These are phyloP conservation scores for Lasioglossum leucozonium DNA, from an alignment of 2,888 invertebrate genomes.

Conservation along the genomic window DNA sequence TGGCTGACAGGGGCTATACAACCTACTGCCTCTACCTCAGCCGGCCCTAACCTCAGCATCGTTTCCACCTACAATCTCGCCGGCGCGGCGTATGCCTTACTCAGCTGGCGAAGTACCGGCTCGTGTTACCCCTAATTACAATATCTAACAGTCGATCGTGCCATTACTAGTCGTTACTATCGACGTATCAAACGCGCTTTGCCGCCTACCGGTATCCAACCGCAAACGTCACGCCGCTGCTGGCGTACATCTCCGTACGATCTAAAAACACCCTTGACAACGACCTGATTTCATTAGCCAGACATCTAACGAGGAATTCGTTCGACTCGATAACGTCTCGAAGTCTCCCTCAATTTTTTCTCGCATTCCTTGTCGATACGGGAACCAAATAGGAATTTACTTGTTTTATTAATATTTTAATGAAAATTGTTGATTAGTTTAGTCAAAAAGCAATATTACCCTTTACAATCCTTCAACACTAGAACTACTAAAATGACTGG, in stretches of 20 bases:
- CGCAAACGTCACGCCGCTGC: too few species aligned
- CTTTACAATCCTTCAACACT: too few species aligned
- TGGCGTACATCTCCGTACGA: neutral
- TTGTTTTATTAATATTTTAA: too few species aligned
- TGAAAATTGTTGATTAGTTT: too few species aligned
- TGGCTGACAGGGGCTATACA: constrained; percentile 80
- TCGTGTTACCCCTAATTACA: constrained; percentile 80
- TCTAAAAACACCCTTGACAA: neutral
- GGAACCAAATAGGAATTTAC: too few species aligned
- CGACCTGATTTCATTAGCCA: neutral
- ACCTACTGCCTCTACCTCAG: constrained; percentile 64
- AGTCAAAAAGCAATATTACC: too few species aligned
- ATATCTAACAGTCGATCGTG: constrained; percentile 72
- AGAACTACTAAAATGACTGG: too few species aligned
- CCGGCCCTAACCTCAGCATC: constrained; percentile 50
- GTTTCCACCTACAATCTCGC: constrained; percentile 54
- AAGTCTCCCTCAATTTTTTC: too few species aligned
- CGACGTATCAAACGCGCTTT: constrained; percentile 59
- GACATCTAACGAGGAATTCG: too few species aligned
- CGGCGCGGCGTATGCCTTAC: constrained; percentile 75
- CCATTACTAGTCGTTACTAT: constrained; percentile 63
- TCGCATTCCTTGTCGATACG: too few species aligned
- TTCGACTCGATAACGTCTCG: neutral
- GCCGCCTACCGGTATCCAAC: neutral
- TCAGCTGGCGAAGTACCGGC: constrained; percentile 76